A percentile compares a stretch with the other conserved stretches of the same genome.
Conservation (phyloP, 1,140 invertebrate species). For the Tetraneura akinire region DNA sequence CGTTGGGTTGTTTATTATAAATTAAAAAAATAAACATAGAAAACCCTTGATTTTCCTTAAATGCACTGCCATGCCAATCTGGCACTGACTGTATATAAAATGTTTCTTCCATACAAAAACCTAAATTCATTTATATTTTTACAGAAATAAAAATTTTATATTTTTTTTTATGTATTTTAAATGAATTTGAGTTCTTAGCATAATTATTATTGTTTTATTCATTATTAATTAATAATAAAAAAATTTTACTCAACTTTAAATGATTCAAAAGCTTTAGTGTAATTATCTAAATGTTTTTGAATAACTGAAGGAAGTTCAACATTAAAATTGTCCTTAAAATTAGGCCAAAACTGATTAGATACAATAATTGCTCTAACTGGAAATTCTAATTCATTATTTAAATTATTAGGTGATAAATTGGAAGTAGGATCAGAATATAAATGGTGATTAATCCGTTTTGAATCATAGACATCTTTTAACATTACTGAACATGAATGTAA, state of each 20-base stretch:
- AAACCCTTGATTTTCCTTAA: too few relatives aligned
- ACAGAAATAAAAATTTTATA: too few relatives aligned
- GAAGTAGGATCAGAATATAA: conserved; percentile 74
- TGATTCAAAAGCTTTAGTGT: conserved; percentile 88
- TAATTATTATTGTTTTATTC: too few relatives aligned
- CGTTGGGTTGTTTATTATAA: too few relatives aligned
- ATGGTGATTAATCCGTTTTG: conserved; percentile 75
- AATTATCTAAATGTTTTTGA: conserved; percentile 79
- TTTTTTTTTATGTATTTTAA: neutral
- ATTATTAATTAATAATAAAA: neutral
- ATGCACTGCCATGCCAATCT: too few relatives aligned
- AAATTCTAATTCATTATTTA: conserved; percentile 65
- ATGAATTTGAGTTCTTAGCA: neutral
- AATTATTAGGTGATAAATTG: conserved; percentile 55
- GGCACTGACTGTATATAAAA: too few relatives aligned
- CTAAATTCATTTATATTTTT: too few relatives aligned
- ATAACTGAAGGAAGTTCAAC: conserved; percentile 82
- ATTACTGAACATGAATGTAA: conserved; percentile 98
- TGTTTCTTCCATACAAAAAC: too few relatives aligned
- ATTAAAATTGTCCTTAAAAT: conserved; percentile 87
- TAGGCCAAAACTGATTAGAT: conserved; percentile 98
- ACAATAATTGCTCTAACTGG: conserved; percentile 82
- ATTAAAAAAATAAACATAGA: too few relatives aligned
- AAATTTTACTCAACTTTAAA: conserved; percentile 67
- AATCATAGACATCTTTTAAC: conserved; percentile 80